phyloP scores from a whole-genome alignment of 2,888 invertebrate genomes.

The Drosophila incognita region DNA sequence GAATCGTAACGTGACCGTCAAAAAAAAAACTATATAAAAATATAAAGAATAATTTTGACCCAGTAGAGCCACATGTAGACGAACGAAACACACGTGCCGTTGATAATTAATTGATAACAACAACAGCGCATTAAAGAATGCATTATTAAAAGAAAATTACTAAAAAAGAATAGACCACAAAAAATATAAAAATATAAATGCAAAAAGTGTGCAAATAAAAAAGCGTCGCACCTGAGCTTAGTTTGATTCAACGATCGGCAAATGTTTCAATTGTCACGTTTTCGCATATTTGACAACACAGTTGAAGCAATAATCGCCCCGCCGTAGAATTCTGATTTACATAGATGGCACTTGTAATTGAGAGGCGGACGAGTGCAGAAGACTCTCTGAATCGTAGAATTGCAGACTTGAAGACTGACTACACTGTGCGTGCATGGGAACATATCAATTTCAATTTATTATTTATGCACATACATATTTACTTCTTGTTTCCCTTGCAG shows the following conservation, averaged over 20 bases:
- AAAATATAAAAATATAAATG: not conserved
- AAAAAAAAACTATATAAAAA: not conserved
- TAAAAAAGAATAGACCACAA: not conserved
- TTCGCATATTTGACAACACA: conserved; percentile 56
- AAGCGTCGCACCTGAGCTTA: conserved; percentile 25
- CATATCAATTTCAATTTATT: not conserved
- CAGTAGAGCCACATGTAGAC: conserved; percentile 15
- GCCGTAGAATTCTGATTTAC: conserved; percentile 26
- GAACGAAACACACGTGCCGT: conserved; percentile 27
- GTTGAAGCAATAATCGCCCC: conserved; percentile 20
- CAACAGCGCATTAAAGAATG: conserved; percentile 27
- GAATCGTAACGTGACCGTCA: not conserved
- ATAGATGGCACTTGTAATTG: conserved; percentile 39
- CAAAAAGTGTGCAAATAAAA: conserved; percentile 21
- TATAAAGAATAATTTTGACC: conserved; percentile 25
- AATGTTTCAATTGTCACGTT: conserved; percentile 66
- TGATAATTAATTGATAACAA: conserved; percentile 42
- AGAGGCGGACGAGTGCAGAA: conserved; percentile 22
- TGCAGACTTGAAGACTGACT: conserved; percentile 1
- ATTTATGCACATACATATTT: not conserved
- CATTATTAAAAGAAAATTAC: conserved; percentile 21
- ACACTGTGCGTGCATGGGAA: not conserved
- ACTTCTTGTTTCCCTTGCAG: conserved; percentile 52
- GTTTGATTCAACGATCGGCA: conserved; percentile 26
- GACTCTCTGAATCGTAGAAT: not conserved